phyloP scores from a whole-genome alignment of 1,140 invertebrate genomes.

The Neodiprion virginianus region DNA sequence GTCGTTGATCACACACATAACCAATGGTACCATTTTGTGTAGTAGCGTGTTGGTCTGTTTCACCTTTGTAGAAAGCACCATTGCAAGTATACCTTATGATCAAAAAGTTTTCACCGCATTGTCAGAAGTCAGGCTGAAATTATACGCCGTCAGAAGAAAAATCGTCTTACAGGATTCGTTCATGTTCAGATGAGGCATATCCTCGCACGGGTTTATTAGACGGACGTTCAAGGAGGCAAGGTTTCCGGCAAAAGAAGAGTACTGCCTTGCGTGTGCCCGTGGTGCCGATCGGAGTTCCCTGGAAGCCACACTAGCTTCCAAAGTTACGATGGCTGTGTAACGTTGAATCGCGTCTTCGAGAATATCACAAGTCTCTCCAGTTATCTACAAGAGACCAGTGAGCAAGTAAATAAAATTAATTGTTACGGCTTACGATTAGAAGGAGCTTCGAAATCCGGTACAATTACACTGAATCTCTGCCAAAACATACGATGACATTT shows the following conservation, averaged over 20 bases:
- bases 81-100: too few relatives aligned
- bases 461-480: not conserved
- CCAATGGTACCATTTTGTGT: too few relatives aligned
- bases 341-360: conserved; percentile 64
- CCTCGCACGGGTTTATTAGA: conserved; percentile 62
- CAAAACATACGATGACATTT: conserved; percentile 8
- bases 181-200: conserved; percentile 70
- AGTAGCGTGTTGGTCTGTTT: too few relatives aligned
- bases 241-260: conserved; percentile 47
- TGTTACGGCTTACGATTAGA: not conserved
- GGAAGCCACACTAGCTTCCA: conserved; percentile 45
- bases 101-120: too few relatives aligned
- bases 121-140: too few relatives aligned
- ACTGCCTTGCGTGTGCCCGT: conserved; percentile 36
- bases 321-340: conserved; percentile 59
- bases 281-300: conserved; percentile 29
- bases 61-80: too few relatives aligned
- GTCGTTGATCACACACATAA: too few relatives aligned
- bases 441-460: not conserved
- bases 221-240: conserved; percentile 61
- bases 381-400: conserved; percentile 41
- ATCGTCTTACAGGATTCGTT: conserved; percentile 74
- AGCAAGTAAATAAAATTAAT: not conserved
- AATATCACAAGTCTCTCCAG: conserved; percentile 61
- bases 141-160: conserved; percentile 13